Conservation (phyloP, 2,797 vertebrate genomes). For the Numenius phaeopus region DNA sequence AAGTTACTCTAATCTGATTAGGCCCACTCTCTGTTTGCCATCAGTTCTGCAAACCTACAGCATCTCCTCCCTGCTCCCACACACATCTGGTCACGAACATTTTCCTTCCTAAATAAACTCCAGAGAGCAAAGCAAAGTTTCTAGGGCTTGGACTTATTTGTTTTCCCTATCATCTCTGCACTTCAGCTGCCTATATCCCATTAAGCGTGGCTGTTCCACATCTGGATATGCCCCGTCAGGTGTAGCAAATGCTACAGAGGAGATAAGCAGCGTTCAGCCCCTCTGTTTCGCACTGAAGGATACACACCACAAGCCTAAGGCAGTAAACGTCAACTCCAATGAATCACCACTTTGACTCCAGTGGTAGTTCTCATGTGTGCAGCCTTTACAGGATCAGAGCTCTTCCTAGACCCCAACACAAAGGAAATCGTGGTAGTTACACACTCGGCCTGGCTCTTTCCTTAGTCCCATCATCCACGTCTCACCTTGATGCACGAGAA, state of each 20-base stretch:
- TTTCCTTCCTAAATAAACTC: not conserved
- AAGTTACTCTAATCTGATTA: not conserved
- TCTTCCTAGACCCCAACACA: not conserved
- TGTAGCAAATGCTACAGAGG: not conserved
- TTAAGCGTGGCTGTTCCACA: not conserved
- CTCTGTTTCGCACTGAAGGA: not conserved
- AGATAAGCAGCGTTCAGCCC: not conserved
- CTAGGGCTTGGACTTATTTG: not conserved
- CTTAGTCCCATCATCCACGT: not conserved
- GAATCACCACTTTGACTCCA: not conserved
- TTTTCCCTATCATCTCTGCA: not conserved
- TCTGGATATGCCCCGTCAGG: not conserved
- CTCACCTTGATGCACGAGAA: accelerated
- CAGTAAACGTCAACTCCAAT: not conserved
- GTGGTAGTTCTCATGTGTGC: not conserved
- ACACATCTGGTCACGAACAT: constrained; percentile 20
- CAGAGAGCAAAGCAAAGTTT: not conserved
- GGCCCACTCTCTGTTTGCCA: constrained; percentile 18
- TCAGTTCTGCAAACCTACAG: constrained; percentile 14
- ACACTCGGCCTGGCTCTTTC: accelerated
- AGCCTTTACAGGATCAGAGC: not conserved
- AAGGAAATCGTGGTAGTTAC: not conserved
- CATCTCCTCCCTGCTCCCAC: constrained; percentile 59
- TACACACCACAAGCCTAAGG: not conserved
- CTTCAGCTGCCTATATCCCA: not conserved